Conservation (phyloP, 2,797 vertebrate genomes). For the Fringilla coelebs region DNA sequence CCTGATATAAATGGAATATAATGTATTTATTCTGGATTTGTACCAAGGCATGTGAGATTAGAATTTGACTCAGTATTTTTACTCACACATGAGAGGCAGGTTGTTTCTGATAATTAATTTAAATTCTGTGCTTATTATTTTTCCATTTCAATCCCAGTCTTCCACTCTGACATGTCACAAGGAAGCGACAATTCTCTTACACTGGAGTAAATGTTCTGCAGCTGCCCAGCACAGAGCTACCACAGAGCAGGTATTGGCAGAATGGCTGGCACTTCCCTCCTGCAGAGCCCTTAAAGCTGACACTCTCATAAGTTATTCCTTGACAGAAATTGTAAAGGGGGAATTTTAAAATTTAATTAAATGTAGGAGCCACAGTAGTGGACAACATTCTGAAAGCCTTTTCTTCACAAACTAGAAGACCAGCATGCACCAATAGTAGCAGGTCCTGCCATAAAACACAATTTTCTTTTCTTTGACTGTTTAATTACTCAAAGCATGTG, state of each 20-base stretch:
- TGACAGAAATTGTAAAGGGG: not conserved
- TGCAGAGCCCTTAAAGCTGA: not conserved
- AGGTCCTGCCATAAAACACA: not conserved
- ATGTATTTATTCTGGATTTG: not conserved
- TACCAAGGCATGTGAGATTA: not conserved
- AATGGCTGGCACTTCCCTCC: not conserved
- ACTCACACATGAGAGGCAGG: not conserved
- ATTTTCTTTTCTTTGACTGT: not conserved
- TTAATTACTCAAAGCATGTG: not conserved
- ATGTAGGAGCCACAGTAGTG: rapidly evolving
- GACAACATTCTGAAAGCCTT: not conserved
- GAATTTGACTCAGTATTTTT: not conserved
- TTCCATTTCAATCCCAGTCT: not conserved
- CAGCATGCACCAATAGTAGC: not conserved
- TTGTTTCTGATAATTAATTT: not conserved
- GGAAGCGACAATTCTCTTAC: not conserved
- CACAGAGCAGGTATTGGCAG: not conserved
- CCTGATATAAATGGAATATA: not conserved
- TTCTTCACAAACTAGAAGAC: not conserved
- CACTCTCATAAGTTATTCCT: not conserved
- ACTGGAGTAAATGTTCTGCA: not conserved
- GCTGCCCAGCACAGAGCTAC: not conserved
- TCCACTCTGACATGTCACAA: not conserved
- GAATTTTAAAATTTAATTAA: not conserved
- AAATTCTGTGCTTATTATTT: not conserved